Base-by-base conservation (phyloP, 2,888 invertebrate genomes). In the Tupiocoris notatus region DNA sequence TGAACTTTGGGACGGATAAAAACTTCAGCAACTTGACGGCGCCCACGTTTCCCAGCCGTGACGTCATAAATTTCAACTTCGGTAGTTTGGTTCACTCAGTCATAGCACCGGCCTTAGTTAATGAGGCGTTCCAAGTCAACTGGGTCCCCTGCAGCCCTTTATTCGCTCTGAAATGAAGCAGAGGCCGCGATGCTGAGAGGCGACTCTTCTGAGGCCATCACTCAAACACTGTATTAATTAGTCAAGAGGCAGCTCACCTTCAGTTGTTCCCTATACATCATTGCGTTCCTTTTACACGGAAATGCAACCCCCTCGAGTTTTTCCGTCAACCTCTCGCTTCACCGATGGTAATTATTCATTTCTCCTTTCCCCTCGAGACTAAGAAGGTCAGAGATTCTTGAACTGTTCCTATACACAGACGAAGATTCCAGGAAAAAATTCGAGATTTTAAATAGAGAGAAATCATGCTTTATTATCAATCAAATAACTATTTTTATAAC, bases 151-250 rank as follows among this genome's bases (percentile, higher is more conserved):
- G 39, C 12, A 39, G 39, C 12, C 39, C 39, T 39, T 39, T 39
- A 39, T 39, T 39, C 39, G 39, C 39, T 39, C 39, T 39, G 39
- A 39, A 39, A 39, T 39, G 39, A 39, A 39, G 39, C 39, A 39
- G 39, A 12, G 39, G 39, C 12, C 39, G 39, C 39, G 39, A 3
- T 39, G 39, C 39, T 39, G 39, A 39, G 63, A 63, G 3, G 63
- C 17, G 20, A 17, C 59, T 39, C 3, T 59, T 59, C 58, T 17
- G 1, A 70, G 70, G 59, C 70, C 58, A 70, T 70, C 70, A 70
- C 70, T 70, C 70, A 70, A 57, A 70, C 70, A 59, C 70, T 58
- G 59, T 70, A 70, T 70, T 70, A 70, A 70, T 70, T 70, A 70
- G 70, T 70, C 70, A 70, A 23, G 59, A 59, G 25, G 58, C 58